phyloP scores from a whole-genome alignment of 2,888 invertebrate genomes.

The Uloborus plumipes region DNA sequence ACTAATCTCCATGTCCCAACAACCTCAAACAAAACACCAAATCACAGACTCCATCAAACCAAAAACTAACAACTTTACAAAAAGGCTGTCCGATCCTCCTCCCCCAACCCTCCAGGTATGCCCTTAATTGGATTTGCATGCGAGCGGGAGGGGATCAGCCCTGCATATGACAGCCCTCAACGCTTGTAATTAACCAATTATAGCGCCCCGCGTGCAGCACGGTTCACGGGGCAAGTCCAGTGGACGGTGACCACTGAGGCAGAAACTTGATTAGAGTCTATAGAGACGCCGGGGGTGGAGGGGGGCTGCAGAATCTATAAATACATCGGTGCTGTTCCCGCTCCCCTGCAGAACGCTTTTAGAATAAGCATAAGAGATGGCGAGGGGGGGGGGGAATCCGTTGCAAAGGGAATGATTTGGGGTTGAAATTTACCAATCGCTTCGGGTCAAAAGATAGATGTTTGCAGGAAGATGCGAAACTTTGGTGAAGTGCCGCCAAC shows the following conservation, averaged over 20 bases:
- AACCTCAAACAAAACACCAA: background rate
- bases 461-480: too few relatives aligned
- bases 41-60: background rate
- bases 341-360: too few relatives aligned
- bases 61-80: conserved; percentile 6
- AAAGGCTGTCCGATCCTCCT: conserved; percentile 13
- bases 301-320: background rate
- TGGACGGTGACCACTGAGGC: conserved; percentile 39
- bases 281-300: conserved; percentile 11
- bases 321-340: too few relatives aligned
- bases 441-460: too few relatives aligned
- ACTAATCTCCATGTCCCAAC: too few relatives aligned
- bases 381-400: background rate
- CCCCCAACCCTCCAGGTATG: conserved; percentile 40
- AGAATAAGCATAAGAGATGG: too few relatives aligned
- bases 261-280: conserved; percentile 63
- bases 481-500: too few relatives aligned
- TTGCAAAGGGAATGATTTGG: background rate
- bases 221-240: conserved; percentile 50
- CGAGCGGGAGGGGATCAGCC: conserved; percentile 28
- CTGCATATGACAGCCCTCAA: conserved; percentile 65
- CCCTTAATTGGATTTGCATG: conserved; percentile 60
- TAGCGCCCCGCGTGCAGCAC: conserved; percentile 47
- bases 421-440: too few relatives aligned
- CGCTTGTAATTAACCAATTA: conserved; percentile 65